Evolutionary conservation across 2,113 vertebrate species (phyloP).

Genomic region (Romanogobio albipinnatus): DNA sequence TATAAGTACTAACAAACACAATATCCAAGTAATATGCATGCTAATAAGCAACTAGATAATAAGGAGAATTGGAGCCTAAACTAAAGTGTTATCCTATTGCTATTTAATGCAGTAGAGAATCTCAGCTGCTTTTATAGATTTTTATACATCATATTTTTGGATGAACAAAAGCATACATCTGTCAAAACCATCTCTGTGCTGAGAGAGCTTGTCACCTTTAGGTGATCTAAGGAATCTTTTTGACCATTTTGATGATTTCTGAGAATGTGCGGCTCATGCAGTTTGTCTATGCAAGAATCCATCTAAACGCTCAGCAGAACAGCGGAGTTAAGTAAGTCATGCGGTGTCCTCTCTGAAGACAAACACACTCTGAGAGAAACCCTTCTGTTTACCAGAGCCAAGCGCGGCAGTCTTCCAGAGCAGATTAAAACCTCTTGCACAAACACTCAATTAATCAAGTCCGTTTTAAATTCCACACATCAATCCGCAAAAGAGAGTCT

Average conservation of each 20-base stretch:
- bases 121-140: not conserved
- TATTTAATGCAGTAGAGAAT: not conserved
- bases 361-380: slow-evolving; percentile 15
- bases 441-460: slow-evolving; percentile 54
- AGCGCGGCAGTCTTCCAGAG: slow-evolving; percentile 30
- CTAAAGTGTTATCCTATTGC: no score
- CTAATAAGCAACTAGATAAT: no score
- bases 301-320: not conserved
- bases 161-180: no score
- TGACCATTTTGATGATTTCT: not conserved
- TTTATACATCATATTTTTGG: not conserved
- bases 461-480: slow-evolving; percentile 45
- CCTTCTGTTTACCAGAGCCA: slow-evolving; percentile 32
- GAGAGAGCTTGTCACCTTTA: slow-evolving; percentile 17
- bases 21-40: no score
- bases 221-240: slow-evolving; percentile 37
- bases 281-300: not conserved
- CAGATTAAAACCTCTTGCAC: slow-evolving; percentile 37
- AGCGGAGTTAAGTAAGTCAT: slow-evolving; percentile 21
- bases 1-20: no score
- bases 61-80: no score
- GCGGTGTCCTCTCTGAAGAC: not conserved
- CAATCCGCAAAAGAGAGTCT: slow-evolving; percentile 18
- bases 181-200: not conserved
- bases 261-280: not conserved